Evolutionary conservation across 2,888 invertebrate species (phyloP).

Genomic region (Lasioglossum vierecki): DNA sequence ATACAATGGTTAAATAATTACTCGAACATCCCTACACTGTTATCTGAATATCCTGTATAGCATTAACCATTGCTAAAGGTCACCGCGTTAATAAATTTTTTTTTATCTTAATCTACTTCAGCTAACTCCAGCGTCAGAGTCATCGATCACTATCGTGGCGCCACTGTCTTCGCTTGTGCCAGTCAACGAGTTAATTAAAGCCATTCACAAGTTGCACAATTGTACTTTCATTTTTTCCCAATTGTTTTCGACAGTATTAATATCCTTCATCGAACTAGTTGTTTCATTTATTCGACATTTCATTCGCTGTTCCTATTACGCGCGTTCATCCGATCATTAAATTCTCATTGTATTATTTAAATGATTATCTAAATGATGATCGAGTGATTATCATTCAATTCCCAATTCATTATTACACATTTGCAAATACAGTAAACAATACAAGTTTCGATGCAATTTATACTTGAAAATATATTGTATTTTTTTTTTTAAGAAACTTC

Average conservation of each 20-base stretch:
- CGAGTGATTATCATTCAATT: not conserved
- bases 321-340: not conserved
- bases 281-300: no score
- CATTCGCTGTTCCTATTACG: not conserved
- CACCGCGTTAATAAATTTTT: not conserved
- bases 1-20: not conserved
- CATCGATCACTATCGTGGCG: constrained; percentile 2
- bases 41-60: not conserved
- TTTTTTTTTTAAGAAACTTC: no score
- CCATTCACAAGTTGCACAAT: not conserved
- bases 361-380: not conserved
- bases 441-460: not conserved
- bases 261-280: no score
- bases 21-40: not conserved
- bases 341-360: not conserved
- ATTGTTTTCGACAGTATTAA: not conserved
- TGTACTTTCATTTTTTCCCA: not conserved
- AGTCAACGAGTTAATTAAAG: constrained; percentile 1
- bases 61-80: not conserved
- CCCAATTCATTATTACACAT: not conserved
- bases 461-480: not conserved
- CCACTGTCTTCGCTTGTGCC: not conserved
- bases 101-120: not conserved
- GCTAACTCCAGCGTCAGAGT: not conserved
- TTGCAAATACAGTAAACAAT: not conserved